Percentiles rank a stretch among this genome's conserved stretches.
Conservation (phyloP, 1,140 invertebrate genomes). For the Acyrthosiphon pisum region DNA sequence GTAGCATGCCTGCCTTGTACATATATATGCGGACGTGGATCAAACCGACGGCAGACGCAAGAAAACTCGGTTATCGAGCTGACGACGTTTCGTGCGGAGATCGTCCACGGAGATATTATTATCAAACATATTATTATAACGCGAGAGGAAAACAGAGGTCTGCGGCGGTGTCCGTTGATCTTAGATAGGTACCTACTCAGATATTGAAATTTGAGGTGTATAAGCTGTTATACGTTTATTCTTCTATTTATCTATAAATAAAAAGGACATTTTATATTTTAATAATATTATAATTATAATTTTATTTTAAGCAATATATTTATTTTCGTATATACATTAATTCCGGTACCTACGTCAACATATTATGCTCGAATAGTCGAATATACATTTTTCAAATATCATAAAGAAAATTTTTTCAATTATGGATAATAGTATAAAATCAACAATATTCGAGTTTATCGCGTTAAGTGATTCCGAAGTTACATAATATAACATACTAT, state of each 20-base stretch:
- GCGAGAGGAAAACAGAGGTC: neutral
- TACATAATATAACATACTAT: too few species aligned
- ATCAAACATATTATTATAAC: neutral
- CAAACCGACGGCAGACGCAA: neutral
- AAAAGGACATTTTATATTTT: too few species aligned
- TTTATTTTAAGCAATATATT: too few species aligned
- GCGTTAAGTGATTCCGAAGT: too few species aligned
- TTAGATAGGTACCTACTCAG: too few species aligned
- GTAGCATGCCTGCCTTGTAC: too few species aligned
- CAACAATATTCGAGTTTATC: too few species aligned
- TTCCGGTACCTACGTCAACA: too few species aligned
- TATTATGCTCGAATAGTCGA: neutral
- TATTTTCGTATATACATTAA: too few species aligned
- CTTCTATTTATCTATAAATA: too few species aligned
- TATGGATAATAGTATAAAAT: neutral
- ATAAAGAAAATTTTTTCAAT: neutral
- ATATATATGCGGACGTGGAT: neutral
- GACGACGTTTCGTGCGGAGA: neutral
- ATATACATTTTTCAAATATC: neutral
- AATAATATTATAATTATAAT: too few species aligned
- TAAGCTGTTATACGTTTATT: neutral
- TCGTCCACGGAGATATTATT: neutral
- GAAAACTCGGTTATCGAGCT: neutral
- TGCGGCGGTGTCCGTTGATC: neutral
- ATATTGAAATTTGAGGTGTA: neutral